A percentile compares a stretch with the other conserved stretches of the same genome.
Evolutionary conservation across 2,113 vertebrate species (phyloP).

Genomic region (Atrichornis clamosus): DNA sequence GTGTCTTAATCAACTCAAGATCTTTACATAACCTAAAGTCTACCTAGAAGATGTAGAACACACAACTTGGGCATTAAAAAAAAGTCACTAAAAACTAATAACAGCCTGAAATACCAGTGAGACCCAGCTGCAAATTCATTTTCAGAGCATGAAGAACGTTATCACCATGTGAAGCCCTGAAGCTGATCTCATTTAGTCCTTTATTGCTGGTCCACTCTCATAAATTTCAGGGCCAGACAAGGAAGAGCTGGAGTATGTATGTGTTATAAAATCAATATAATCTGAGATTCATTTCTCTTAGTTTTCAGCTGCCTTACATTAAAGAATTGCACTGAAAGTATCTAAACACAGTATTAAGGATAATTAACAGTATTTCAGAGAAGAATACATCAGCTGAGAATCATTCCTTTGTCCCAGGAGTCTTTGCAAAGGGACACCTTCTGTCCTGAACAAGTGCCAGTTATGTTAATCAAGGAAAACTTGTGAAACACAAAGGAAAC

Average conservation of each 20-base stretch:
- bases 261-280: not conserved
- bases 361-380: conserved; percentile 49
- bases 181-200: not conserved
- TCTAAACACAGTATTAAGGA: not conserved
- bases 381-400: conserved; percentile 1
- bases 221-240: not conserved
- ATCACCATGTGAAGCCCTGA: not conserved
- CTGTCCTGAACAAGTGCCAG: conserved; percentile 5
- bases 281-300: not conserved
- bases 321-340: conserved; percentile 8
- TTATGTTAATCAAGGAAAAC: conserved; percentile 54
- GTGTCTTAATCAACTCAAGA: not conserved
- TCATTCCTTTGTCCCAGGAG: not conserved
- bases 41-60: not conserved
- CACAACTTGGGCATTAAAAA: not conserved
- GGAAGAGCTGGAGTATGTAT: not conserved
- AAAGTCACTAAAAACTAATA: not conserved
- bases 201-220: not conserved
- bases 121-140: conserved; percentile 39
- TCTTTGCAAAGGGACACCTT: conserved; percentile 21
- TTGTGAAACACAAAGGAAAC: conserved; percentile 7
- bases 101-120: conserved; percentile 40
- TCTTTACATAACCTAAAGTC: not conserved
- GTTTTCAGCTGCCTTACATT: not conserved
- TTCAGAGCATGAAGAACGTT: not conserved